These are phyloP conservation scores for Hirtodrosophila cameraria DNA, from an alignment of 2,888 invertebrate species.

Conservation along the genomic window DNA sequence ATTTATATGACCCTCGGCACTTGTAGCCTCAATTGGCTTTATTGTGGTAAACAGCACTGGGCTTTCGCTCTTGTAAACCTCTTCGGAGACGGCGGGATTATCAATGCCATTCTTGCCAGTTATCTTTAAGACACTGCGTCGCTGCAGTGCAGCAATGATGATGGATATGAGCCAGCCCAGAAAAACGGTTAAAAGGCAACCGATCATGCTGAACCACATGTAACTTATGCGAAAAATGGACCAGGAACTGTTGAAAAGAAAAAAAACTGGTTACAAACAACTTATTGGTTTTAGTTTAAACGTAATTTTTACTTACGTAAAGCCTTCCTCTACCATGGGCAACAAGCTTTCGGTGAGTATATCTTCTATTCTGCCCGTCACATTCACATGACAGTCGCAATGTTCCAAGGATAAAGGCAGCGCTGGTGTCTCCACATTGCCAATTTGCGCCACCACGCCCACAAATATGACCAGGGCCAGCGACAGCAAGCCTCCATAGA, in stretches of 20 bases:
- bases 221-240: conserved; percentile 92
- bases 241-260: conserved; percentile 70
- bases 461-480: conserved; percentile 82
- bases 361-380: conserved; percentile 50
- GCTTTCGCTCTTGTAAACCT: conserved; percentile 50
- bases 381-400: conserved; percentile 81
- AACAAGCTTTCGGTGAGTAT: conserved; percentile 40
- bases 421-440: conserved; percentile 65
- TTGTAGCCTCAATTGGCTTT: conserved; percentile 30
- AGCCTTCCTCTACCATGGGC: conserved; percentile 39
- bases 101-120: conserved; percentile 69
- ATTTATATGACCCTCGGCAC: conserved; percentile 78
- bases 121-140: conserved; percentile 78
- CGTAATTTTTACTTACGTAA: conserved; percentile 60
- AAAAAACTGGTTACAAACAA: no score
- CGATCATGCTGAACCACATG: conserved; percentile 95
- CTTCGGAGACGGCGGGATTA: conserved; percentile 55
- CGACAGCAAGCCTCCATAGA: conserved; percentile 82
- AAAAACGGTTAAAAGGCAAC: conserved; percentile 89
- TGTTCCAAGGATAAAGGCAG: conserved; percentile 75
- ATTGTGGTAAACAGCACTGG: conserved; percentile 43
- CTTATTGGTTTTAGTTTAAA: not conserved
- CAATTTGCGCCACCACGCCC: conserved; percentile 82
- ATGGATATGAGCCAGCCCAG: conserved; percentile 90
- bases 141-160: conserved; percentile 84